Evolutionary conservation across 2,113 vertebrate species (phyloP).

Genomic region (Oryzias woworae): DNA sequence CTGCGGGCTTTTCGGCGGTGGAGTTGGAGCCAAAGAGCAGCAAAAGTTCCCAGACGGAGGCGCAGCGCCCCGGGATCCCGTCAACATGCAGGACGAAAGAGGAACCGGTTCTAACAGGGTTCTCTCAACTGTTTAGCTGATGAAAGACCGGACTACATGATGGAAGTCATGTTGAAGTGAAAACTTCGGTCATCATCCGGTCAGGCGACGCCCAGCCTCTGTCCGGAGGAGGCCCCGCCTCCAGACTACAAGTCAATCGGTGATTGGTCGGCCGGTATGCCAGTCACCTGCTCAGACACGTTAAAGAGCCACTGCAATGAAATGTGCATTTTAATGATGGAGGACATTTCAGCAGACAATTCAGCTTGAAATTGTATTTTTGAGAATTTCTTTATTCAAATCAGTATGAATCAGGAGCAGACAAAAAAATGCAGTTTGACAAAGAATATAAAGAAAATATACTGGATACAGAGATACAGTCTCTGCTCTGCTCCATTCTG

Average conservation of each 20-base stretch:
- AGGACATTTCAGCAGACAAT: too few relatives aligned
- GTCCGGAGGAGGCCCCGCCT: conserved; percentile 44
- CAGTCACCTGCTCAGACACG: conserved; percentile 14
- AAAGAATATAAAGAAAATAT: too few relatives aligned
- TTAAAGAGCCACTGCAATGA: not conserved
- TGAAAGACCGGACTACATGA: not conserved
- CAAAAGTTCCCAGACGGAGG: conserved; percentile 39
- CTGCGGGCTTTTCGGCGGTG: conserved; percentile 17
- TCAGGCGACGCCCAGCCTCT: conserved; percentile 76
- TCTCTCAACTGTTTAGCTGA: not conserved
- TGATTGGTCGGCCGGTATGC: conserved; percentile 50
- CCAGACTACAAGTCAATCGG: not conserved
- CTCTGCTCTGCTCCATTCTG: too few relatives aligned
- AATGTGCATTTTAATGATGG: not conserved
- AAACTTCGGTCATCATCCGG: conserved; percentile 81
- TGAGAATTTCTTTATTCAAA: too few relatives aligned
- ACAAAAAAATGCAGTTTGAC: too few relatives aligned
- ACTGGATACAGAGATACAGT: too few relatives aligned
- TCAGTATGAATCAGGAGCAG: too few relatives aligned
- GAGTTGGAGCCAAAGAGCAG: conserved; percentile 10
- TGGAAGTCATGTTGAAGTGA: conserved; percentile 45
- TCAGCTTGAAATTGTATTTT: too few relatives aligned
- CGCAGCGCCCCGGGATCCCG: not conserved
- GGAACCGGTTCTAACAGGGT: not conserved
- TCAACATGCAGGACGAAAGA: not conserved